A percentile compares a stretch with the other conserved stretches of the same genome.
Conservation (phyloP, 2,888 invertebrate genomes). For the Volucella zonaria region DNA sequence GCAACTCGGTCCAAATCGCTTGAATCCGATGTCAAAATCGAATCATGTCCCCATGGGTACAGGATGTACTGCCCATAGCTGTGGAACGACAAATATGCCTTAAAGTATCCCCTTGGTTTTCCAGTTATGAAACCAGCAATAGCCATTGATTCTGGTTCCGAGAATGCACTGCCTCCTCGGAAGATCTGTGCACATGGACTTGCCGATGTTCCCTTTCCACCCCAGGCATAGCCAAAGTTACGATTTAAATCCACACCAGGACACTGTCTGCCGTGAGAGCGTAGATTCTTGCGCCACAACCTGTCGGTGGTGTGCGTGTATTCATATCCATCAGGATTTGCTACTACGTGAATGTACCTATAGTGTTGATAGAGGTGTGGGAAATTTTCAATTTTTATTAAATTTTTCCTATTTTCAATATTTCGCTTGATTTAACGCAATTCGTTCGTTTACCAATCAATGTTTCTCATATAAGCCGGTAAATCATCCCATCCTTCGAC, state of each 20-base stretch:
- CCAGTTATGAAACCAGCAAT: slow-evolving; percentile 84
- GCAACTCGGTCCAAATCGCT: slow-evolving; percentile 88
- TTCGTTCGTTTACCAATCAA: slow-evolving; percentile 87
- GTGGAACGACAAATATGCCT: slow-evolving; percentile 91
- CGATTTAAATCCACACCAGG: slow-evolving; percentile 92
- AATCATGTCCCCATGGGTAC: slow-evolving; percentile 94
- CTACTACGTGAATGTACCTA: slow-evolving; percentile 88
- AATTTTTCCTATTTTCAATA: slow-evolving; percentile 3
- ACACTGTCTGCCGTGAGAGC: slow-evolving; percentile 85
- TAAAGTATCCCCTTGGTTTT: slow-evolving; percentile 84
- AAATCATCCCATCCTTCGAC: slow-evolving; percentile 87
- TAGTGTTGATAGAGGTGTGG: slow-evolving; percentile 5
- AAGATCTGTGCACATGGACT: slow-evolving; percentile 92
- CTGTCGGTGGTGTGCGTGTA: slow-evolving; percentile 91
- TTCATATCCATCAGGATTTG: slow-evolving; percentile 94
- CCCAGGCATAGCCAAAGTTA: slow-evolving; percentile 95
- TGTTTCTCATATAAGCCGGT: slow-evolving; percentile 87
- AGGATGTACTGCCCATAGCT: slow-evolving; percentile 93
- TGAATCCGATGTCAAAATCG: slow-evolving; percentile 87
- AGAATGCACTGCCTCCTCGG: slow-evolving; percentile 90
- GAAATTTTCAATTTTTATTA: neutral
- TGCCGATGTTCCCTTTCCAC: slow-evolving; percentile 91
- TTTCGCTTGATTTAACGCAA: slow-evolving; percentile 7
- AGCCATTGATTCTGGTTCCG: slow-evolving; percentile 92
- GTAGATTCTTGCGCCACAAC: slow-evolving; percentile 91